These are phyloP conservation scores for Seriola dumerili DNA, from an alignment of 2,113 vertebrate genomes.

Conservation along the genomic window DNA sequence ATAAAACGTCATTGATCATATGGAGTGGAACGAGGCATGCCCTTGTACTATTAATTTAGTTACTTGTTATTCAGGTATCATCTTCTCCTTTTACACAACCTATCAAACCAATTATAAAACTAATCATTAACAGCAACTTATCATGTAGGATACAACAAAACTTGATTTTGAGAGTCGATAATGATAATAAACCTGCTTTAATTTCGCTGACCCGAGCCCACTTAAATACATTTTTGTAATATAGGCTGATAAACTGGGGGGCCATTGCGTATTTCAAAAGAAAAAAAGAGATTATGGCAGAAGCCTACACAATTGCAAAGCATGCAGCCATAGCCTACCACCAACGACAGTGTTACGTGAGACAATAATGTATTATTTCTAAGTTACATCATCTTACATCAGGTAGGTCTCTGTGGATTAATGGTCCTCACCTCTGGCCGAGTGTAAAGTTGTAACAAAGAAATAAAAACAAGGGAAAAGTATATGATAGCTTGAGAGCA, in stretches of 20 bases:
- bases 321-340: too few relatives aligned
- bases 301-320: too few relatives aligned
- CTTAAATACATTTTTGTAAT: too few relatives aligned
- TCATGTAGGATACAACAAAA: background rate
- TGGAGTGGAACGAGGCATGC: background rate
- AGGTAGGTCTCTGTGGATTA: conserved; percentile 25
- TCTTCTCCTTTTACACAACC: background rate
- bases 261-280: too few relatives aligned
- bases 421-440: background rate
- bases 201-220: too few relatives aligned
- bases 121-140: background rate
- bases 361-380: conserved; percentile 17
- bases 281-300: too few relatives aligned
- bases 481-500: too few relatives aligned
- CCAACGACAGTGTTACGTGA: background rate
- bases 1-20: background rate
- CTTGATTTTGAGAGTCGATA: background rate
- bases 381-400: conserved; percentile 75
- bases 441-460: background rate
- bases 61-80: background rate
- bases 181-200: background rate
- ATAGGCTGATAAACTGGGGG: too few relatives aligned
- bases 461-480: background rate
- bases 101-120: too few relatives aligned
- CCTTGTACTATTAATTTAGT: background rate